phyloP scores from a whole-genome alignment of 2,113 vertebrate genomes.

The Brevimyrus niger region DNA sequence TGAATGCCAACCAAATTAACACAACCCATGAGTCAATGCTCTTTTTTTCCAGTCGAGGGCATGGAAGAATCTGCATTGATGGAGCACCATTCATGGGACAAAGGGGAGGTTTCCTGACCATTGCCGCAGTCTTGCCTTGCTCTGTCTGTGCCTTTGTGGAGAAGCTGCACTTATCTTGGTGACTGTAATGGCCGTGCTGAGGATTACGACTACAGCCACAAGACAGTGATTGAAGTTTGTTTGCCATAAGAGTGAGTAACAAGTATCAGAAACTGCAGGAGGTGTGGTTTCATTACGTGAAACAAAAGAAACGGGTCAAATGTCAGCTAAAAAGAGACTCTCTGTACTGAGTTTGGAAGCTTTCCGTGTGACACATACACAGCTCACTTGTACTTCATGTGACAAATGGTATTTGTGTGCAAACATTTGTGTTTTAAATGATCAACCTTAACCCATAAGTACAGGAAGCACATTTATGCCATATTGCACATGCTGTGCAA shows the following conservation, averaged over 20 bases:
- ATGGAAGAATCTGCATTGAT: slow-evolving; percentile 56
- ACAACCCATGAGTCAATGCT: slow-evolving; percentile 50
- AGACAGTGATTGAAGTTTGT: slow-evolving; percentile 49
- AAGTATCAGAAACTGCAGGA: slow-evolving; percentile 51
- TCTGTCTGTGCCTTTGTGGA: slow-evolving; percentile 44
- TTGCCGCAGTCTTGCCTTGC: slow-evolving; percentile 39
- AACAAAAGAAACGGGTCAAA: slow-evolving; percentile 46
- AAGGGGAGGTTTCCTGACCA: slow-evolving; percentile 49
- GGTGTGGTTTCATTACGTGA: slow-evolving; percentile 44
- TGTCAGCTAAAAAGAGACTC: slow-evolving; percentile 19
- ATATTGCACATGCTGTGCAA: not conserved
- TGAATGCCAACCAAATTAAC: slow-evolving; percentile 61
- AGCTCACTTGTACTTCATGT: not conserved
- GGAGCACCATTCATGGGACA: slow-evolving; percentile 46
- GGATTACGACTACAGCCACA: slow-evolving; percentile 40
- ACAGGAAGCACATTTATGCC: not conserved
- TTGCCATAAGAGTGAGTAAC: slow-evolving; percentile 56
- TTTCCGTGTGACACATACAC: not conserved
- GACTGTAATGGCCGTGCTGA: slow-evolving; percentile 49
- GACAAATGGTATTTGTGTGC: not conserved
- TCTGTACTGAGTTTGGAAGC: not conserved
- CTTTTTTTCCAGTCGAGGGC: slow-evolving; percentile 48
- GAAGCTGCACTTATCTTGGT: slow-evolving; percentile 54
- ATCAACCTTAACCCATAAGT: not conserved
- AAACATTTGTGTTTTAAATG: not conserved